phyloP scores from a whole-genome alignment of 92 coral and sea anemone genomes.

The Plumapathes pennacea region DNA sequence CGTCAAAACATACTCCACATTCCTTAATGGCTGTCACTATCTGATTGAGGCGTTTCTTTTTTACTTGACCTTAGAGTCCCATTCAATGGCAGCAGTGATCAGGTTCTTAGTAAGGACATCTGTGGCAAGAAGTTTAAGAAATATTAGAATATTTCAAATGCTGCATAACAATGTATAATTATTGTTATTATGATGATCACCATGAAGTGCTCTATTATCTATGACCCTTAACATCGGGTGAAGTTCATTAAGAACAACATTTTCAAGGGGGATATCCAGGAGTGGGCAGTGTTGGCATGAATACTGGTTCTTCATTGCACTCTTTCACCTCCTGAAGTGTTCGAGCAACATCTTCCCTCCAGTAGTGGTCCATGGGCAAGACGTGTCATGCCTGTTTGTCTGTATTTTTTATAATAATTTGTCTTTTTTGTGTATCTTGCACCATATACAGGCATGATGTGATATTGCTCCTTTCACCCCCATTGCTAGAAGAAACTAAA shows the following conservation, averaged over 20 bases:
- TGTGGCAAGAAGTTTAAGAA: slow-evolving; percentile 8
- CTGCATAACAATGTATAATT: too few relatives aligned
- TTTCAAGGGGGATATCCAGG: slow-evolving; percentile 36
- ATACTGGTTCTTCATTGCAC: slow-evolving; percentile 12
- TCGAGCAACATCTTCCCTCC: slow-evolving; percentile 25
- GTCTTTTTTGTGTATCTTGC: too few relatives aligned
- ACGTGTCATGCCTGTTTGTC: too few relatives aligned
- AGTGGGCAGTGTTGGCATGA: slow-evolving; percentile 53
- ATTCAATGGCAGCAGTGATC: slow-evolving; percentile 13
- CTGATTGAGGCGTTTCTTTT: slow-evolving; percentile 6
- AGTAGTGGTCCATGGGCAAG: slow-evolving; percentile 29
- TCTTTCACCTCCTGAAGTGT: slow-evolving; percentile 25
- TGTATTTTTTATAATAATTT: too few relatives aligned
- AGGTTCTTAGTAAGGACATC: slow-evolving; percentile 53
- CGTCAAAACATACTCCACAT: slow-evolving; percentile 28
- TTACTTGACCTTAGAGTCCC: slow-evolving; percentile 32
- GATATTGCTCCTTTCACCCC: slow-evolving; percentile 51
- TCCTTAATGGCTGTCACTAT: slow-evolving; percentile 10
- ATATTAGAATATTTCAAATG: too few relatives aligned
- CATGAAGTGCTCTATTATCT: too few relatives aligned
- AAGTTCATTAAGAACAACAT: slow-evolving; percentile 56
- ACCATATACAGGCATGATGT: slow-evolving; percentile 54
- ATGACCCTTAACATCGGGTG: slow-evolving; percentile 51
- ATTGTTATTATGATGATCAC: too few relatives aligned
- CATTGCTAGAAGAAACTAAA: slow-evolving; percentile 37